phyloP scores from a whole-genome alignment of 2,797 vertebrate genomes.

The Rhabdophis nuchalis region DNA sequence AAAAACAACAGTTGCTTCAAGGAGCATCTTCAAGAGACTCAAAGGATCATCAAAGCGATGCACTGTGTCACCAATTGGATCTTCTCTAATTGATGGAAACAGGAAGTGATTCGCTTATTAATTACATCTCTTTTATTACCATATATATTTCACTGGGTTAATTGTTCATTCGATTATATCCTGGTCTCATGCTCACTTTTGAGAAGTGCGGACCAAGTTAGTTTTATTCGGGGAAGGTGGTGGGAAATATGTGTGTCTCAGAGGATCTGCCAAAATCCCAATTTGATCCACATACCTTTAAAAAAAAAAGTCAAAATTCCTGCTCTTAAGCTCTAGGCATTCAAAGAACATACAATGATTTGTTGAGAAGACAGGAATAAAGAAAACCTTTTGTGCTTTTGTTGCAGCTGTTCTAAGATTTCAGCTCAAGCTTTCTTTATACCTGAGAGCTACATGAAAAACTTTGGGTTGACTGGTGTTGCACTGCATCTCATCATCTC shows the following conservation, averaged over 20 bases:
- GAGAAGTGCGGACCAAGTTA: neutral
- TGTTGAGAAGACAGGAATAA: neutral
- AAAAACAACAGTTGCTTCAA: neutral
- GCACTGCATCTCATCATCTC: neutral
- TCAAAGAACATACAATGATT: conserved; percentile 5
- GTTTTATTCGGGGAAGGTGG: no score
- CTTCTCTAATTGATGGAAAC: neutral
- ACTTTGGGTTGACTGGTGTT: neutral
- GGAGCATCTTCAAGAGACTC: neutral
- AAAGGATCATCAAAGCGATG: neutral
- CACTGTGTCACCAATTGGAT: neutral
- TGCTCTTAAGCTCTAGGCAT: neutral
- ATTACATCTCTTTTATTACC: neutral
- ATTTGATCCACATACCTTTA: conserved; percentile 32
- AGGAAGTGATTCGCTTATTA: neutral
- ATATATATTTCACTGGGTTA: neutral
- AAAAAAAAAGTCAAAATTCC: neutral
- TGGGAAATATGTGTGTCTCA: neutral
- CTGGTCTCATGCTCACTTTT: neutral
- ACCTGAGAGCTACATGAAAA: neutral
- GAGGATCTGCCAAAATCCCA: neutral
- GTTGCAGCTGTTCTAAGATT: neutral
- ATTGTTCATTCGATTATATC: neutral
- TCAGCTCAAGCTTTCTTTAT: neutral
- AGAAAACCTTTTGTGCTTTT: neutral